Percentiles rank a stretch among this genome's conserved stretches.
These are phyloP conservation scores for Lasioglossum figueresi DNA, from an alignment of 2,888 invertebrate genomes.

Conservation along the genomic window DNA sequence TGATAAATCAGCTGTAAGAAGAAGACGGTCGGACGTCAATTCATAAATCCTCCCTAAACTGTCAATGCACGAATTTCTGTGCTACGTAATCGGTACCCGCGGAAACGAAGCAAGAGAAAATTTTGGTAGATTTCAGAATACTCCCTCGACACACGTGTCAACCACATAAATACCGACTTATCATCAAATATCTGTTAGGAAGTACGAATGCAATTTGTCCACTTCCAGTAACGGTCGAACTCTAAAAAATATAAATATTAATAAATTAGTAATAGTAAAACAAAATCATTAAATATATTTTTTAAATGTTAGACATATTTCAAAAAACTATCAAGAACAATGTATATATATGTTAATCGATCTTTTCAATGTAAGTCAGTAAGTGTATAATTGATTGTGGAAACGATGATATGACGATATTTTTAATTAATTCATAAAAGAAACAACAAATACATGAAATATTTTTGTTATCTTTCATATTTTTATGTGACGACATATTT, in stretches of 20 bases:
- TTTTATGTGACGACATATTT: background rate
- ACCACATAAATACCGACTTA: conserved; percentile 20
- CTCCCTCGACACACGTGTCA: background rate
- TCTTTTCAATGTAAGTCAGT: background rate
- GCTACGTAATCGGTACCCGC: background rate
- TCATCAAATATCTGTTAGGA: conserved; percentile 2
- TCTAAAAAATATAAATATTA: background rate
- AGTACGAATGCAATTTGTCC: conserved; percentile 13
- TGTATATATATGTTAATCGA: background rate
- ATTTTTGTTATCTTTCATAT: background rate
- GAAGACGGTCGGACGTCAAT: background rate
- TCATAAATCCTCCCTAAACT: background rate
- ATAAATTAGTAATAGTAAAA: background rate
- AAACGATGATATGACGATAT: background rate
- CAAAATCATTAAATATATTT: background rate
- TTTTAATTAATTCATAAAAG: background rate
- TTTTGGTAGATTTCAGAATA: conserved; percentile 13
- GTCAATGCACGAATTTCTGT: background rate
- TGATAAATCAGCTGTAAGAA: conserved; percentile 58
- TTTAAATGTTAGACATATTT: background rate
- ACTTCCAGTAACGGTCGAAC: background rate
- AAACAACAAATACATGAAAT: background rate
- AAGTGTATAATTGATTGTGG: conserved; percentile 2
- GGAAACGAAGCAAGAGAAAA: conserved; percentile 9
- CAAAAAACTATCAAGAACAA: background rate